Conservation (phyloP, 2,888 invertebrate species). For the Lasiommata megera region DNA sequence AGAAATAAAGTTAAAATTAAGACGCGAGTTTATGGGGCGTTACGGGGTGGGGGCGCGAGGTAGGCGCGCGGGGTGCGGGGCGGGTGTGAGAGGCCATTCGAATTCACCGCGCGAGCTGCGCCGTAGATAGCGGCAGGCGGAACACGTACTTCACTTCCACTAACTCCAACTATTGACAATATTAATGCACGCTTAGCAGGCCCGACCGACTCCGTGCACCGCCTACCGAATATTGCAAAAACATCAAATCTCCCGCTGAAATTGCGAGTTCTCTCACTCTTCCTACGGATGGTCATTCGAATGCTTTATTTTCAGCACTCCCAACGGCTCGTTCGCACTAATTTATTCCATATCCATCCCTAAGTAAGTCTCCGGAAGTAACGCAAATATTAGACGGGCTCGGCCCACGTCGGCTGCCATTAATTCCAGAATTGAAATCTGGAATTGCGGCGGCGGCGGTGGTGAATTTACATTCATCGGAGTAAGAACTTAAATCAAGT, state of each 20-base stretch:
- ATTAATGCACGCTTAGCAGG: conserved; percentile 80
- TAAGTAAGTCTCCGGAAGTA: conserved; percentile 76
- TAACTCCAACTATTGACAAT: conserved; percentile 82
- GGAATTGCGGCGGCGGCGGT: conserved; percentile 75
- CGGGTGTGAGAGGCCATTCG: conserved; percentile 70
- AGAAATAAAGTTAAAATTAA: conserved; percentile 82
- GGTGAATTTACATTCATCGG: conserved; percentile 81
- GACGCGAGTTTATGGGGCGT: conserved; percentile 81
- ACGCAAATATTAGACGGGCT: conserved; percentile 78
- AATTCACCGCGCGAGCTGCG: conserved; percentile 77
- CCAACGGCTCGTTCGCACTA: conserved; percentile 56
- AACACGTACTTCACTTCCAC: conserved; percentile 81
- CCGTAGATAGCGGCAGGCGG: conserved; percentile 80
- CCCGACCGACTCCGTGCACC: conserved; percentile 67
- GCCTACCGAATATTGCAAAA: conserved; percentile 61
- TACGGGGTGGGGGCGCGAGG: conserved; percentile 67
- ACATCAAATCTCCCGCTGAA: conserved; percentile 34
- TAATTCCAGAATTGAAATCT: conserved; percentile 81
- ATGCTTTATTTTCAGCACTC: conserved; percentile 29
- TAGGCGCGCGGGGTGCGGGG: conserved; percentile 43
- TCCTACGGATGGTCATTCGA: conserved; percentile 13
- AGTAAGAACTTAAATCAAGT: conserved; percentile 82
- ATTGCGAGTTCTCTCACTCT: conserved; percentile 5
- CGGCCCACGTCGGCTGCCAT: conserved; percentile 75
- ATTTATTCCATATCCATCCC: conserved; percentile 75